Percentiles rank a stretch among this genome's conserved stretches.
Conservation (phyloP, 2,113 vertebrate genomes). For the Tyto alba region DNA sequence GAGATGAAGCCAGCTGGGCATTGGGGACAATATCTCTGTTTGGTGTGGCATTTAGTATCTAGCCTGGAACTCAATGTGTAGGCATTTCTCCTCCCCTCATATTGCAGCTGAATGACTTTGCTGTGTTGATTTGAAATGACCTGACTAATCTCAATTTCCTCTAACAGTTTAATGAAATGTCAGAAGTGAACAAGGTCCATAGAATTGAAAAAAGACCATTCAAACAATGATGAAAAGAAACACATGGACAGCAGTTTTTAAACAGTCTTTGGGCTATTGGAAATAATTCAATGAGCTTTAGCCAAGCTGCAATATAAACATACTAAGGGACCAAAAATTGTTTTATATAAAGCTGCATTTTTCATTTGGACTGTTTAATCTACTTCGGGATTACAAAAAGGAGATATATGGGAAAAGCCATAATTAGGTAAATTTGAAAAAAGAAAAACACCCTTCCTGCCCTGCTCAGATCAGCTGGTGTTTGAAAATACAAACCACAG, state of each 20-base stretch:
- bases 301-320: slow-evolving; percentile 34
- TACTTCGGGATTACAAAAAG: not conserved
- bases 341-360: not conserved
- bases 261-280: slow-evolving; percentile 32
- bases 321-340: not conserved
- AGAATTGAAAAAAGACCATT: slow-evolving; percentile 48
- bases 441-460: not conserved
- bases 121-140: slow-evolving; percentile 51
- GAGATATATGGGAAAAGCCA: not conserved
- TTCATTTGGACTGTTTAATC: not conserved
- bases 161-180: slow-evolving; percentile 60
- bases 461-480: not conserved
- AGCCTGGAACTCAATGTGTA: not conserved
- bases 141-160: slow-evolving; percentile 62
- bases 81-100: not conserved
- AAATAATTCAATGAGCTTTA: slow-evolving; percentile 48
- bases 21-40: not conserved
- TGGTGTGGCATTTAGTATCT: not conserved
- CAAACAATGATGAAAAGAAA: slow-evolving; percentile 62
- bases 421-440: not conserved
- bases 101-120: slow-evolving; percentile 41
- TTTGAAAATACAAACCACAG: not conserved
- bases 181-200: slow-evolving; percentile 30
- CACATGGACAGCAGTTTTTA: slow-evolving; percentile 57
- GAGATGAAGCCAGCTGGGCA: not conserved